Base-by-base conservation (phyloP, 2,113 vertebrate genomes). In the Grantiella picta region DNA sequence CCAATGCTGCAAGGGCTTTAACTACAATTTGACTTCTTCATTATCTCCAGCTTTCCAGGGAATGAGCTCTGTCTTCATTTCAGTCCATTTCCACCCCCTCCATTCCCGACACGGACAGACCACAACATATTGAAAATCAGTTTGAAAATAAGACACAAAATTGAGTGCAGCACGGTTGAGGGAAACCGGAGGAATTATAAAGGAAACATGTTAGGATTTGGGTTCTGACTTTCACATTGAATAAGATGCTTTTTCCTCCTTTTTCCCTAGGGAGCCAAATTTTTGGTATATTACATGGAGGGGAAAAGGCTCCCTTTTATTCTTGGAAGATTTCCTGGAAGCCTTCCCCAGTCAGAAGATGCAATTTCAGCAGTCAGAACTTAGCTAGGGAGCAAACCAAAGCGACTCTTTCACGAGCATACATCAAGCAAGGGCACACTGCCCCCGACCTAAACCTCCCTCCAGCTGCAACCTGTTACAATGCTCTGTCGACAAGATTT, bases 81-180 rank as follows among this genome's bases (percentile, higher is more conserved):
- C 72, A 40, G n/a, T 52, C 13, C 29, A 13, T 81, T 92, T 59
- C 47, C 17, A 76, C 5, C 8, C 12, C 0, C 12, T 69, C 4
- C 33, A 10, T 38, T 47, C 24, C 3, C 3, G 24, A 70, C 6
- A 40, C 0, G 0, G 23, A 24, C 23, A 47, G 52, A 47, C 18
- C 66, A 61, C 85, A 93, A n/a, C 13, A 23, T 5, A 15, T 35
- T 72, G 71, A 80, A 92, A 90, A 64, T 8, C 5, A 49, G 29
- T 44, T 10, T 53, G 66, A 80, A 86, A 91, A 35, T 36, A 75
- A 78, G 38, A 64, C 44, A 36, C 3, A 24, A 82, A 91, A 56
- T 13, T 64, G 31, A 56, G 22, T 23, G 40, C 38, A 60, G 16
- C 12, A 35, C 5, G 10, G 20, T 28, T 60, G 24, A 70, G 4